Percentiles rank a stretch among this genome's conserved stretches.
Conservation (phyloP, 2,113 vertebrate species). For the Dasypus novemcinctus region DNA sequence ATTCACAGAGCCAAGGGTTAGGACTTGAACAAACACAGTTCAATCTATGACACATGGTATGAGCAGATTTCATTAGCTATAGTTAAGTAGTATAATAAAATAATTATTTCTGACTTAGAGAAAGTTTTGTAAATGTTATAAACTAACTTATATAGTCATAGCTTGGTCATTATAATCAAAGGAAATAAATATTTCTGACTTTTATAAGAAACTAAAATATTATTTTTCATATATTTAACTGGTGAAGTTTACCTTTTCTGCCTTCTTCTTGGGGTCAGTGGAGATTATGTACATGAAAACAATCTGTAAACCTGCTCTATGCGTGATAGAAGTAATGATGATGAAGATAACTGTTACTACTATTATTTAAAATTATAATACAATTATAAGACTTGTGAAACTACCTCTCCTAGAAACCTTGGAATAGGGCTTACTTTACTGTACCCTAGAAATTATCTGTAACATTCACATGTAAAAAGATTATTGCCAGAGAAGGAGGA, state of each 20-base stretch:
- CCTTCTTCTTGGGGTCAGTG: fast-evolving
- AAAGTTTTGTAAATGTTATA: not conserved
- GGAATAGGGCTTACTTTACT: not conserved
- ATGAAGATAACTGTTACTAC: fast-evolving
- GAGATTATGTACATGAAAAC: not conserved
- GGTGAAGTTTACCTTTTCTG: not conserved
- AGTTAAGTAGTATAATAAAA: not conserved
- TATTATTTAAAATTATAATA: no score
- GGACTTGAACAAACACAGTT: no score
- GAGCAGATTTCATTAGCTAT: no score
- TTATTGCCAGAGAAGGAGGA: no score
- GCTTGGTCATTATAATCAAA: not conserved
- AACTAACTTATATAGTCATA: no score
- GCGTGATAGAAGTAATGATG: fast-evolving
- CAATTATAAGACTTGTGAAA: no score
- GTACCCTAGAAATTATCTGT: not conserved
- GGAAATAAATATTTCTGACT: not conserved
- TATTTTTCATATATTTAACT: not conserved
- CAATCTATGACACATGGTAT: no score
- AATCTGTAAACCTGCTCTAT: no score
- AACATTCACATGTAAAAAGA: no score
- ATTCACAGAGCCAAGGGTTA: no score
- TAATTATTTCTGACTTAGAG: not conserved
- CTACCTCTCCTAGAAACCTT: no score
- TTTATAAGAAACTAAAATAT: not conserved